A percentile compares a stretch with the other conserved stretches of the same genome.
Evolutionary conservation across 2,888 invertebrate genomes (phyloP).

Genomic region (Cacoxenus indagator): DNA sequence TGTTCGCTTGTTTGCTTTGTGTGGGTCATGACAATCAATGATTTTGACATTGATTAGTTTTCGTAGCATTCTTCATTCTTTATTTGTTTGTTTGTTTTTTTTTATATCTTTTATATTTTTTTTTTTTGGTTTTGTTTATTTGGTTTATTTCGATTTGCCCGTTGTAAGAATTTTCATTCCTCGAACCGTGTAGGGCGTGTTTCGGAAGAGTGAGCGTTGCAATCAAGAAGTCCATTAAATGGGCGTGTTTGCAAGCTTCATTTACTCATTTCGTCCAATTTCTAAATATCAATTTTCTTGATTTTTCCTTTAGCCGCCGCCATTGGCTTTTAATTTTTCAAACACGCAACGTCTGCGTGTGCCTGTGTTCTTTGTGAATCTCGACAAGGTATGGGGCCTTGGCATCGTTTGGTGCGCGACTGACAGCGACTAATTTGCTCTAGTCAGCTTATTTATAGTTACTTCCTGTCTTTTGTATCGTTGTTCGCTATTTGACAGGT

Average conservation of each 20-base stretch:
- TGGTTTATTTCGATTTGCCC: background rate
- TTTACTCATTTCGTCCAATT: conserved; percentile 60
- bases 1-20: background rate
- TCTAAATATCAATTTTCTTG: conserved; percentile 52
- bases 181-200: background rate
- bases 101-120: background rate
- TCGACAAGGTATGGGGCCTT: too few species aligned
- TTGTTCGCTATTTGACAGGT: background rate
- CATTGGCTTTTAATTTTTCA: conserved; percentile 33
- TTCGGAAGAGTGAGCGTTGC: conserved; percentile 20
- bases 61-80: conserved; percentile 57
- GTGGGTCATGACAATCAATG: conserved; percentile 45
- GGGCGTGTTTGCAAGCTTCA: conserved; percentile 58
- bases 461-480: background rate
- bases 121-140: background rate
- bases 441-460: conserved; percentile 38
- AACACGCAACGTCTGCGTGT: conserved; percentile 49
- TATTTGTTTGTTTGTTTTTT: background rate
- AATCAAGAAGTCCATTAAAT: conserved; percentile 58
- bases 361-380: conserved; percentile 30
- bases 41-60: conserved; percentile 61
- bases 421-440: conserved; percentile 51
- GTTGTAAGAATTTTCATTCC: background rate
- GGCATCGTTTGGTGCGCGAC: background rate
- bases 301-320: conserved; percentile 24